Evolutionary conservation across 2,888 invertebrate species (phyloP), one percentile per base, ranked within the genome.

Genomic region (Geotrupes spiniger): DNA sequence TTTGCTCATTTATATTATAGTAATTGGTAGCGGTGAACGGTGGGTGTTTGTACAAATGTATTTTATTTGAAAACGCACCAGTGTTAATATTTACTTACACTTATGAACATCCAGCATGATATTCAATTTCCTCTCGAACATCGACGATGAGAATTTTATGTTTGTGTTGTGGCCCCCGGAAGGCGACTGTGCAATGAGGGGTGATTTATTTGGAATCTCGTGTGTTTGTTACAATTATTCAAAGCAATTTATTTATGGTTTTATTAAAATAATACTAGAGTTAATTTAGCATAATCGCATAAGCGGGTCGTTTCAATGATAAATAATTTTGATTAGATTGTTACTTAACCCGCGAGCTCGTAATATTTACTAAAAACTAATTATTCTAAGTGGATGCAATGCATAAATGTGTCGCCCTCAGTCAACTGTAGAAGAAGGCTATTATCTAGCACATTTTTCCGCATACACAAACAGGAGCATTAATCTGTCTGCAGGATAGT

Each of bases 401-500:
- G 33, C 10, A 33, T 33, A 33, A 33, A 8, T 8, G 33, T 33
- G 14, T 9, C 33, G 33, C 14, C 33, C 11, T 33, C 14, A 33
- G 15, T 33, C 33, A 14, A 33, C 33, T 33, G 12, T 33, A 12
- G 9, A 33, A 33, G 33, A 33, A 33, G 14, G 33, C 33, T 12
- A 33, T 33, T 33, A 33, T 33, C 33, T 33, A 33, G 33, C 14
- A 12, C 8, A 15, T 40, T 16, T 39, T 40, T 40, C 15, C 25
- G 40, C 25, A 40, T 40, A 14, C 27, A 25, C 27, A 40, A 40
- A n/a, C 14, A 25, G 27, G 25, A 11, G 27, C 40, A 40, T 40
- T 40, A 40, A 40, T 40, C 40, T 40, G 40, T 40, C 40, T 25
- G 40, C 25, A 15, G 27, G 25, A 27, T 14, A 27, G 27, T 40